Percentiles rank a stretch among this genome's conserved stretches.
These are phyloP conservation scores for Poecilia gillii DNA, from an alignment of 2,797 vertebrate genomes.

Conservation along the genomic window DNA sequence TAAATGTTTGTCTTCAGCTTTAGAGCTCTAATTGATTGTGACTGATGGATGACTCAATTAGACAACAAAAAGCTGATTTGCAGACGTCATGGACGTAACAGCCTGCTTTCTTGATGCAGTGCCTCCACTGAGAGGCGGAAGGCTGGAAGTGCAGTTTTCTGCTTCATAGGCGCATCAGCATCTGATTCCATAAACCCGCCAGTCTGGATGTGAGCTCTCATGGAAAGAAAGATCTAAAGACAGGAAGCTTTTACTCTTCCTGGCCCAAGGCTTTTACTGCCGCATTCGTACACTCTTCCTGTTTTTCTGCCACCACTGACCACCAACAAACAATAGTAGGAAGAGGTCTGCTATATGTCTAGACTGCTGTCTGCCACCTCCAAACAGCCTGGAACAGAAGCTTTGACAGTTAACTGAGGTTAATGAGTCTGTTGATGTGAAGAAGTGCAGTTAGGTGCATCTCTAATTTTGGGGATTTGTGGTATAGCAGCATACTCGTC, in stretches of 20 bases:
- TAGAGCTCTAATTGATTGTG: background rate
- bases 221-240: slow-evolving; percentile 51
- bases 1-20: background rate
- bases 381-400: slow-evolving; percentile 46
- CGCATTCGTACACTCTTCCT: slow-evolving; percentile 74
- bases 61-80: background rate
- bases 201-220: slow-evolving; percentile 19
- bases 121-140: slow-evolving; percentile 58
- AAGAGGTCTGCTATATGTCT: slow-evolving; percentile 77
- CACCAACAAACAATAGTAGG: slow-evolving; percentile 82
- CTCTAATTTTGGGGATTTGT: background rate
- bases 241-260: slow-evolving; percentile 62
- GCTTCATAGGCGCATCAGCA: background rate
- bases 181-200: slow-evolving; percentile 6
- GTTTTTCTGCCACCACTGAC: slow-evolving; percentile 75
- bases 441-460: background rate
- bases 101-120: slow-evolving; percentile 14
- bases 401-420: slow-evolving; percentile 32
- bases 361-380: slow-evolving; percentile 72
- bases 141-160: slow-evolving; percentile 15
- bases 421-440: slow-evolving; percentile 14
- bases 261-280: slow-evolving; percentile 38
- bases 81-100: background rate
- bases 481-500: too few relatives aligned
- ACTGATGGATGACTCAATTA: background rate